Conservation (phyloP, 2,888 invertebrate species). For the Petrophora chlorosata region DNA sequence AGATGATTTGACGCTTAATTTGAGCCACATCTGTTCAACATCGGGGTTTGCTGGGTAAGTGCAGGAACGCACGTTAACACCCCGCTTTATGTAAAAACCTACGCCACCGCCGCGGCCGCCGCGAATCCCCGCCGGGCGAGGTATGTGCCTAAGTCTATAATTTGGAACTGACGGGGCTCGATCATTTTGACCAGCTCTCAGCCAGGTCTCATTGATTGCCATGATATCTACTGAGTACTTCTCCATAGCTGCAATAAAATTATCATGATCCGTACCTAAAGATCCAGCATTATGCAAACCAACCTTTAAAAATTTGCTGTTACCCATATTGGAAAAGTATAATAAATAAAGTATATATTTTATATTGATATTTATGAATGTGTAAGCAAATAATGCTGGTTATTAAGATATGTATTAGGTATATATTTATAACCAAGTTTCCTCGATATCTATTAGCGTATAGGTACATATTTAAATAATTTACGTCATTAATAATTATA, state of each 20-base stretch:
- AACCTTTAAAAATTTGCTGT: too few relatives aligned
- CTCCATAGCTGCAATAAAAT: neutral
- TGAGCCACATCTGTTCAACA: conserved; percentile 28
- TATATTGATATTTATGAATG: too few relatives aligned
- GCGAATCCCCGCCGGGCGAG: neutral
- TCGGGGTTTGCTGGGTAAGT: neutral
- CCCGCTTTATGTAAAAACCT: conserved; percentile 27
- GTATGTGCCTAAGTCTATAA: conserved; percentile 2
- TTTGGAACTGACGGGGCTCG: neutral
- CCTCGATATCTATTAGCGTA: too few relatives aligned
- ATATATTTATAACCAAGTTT: too few relatives aligned
- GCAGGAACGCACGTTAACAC: neutral
- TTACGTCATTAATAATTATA: too few relatives aligned
- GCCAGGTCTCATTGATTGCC: neutral
- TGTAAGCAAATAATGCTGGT: too few relatives aligned
- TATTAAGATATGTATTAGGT: too few relatives aligned
- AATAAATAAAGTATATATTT: too few relatives aligned
- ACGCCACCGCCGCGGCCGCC: conserved; percentile 23
- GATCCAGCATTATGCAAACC: neutral
- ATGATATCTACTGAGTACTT: neutral
- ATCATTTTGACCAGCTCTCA: neutral
- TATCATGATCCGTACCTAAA: neutral
- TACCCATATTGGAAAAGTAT: too few relatives aligned
- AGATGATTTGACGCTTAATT: neutral
- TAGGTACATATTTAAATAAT: too few relatives aligned